These are phyloP conservation scores for Dendropsophus ebraccatus DNA, from an alignment of 2,113 vertebrate genomes.

Conservation along the genomic window DNA sequence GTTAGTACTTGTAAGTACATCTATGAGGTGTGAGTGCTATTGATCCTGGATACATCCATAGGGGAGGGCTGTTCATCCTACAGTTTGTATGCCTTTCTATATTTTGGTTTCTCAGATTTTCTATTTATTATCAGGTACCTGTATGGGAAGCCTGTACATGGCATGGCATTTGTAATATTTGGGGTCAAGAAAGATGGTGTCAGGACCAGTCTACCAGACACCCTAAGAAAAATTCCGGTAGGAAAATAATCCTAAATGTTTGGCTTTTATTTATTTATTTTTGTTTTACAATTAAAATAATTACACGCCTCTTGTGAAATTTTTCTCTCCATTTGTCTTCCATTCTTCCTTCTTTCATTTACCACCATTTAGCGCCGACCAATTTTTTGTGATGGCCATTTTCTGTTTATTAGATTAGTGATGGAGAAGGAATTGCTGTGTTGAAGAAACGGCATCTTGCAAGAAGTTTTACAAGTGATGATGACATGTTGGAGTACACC, in stretches of 20 bases:
- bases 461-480: background rate
- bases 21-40: too few species aligned
- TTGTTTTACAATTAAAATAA: background rate
- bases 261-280: background rate
- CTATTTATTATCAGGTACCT: slow-evolving; percentile 66
- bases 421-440: slow-evolving; percentile 57
- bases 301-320: background rate
- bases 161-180: slow-evolving; percentile 73
- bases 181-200: slow-evolving; percentile 60
- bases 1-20: too few species aligned
- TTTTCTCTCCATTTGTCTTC: background rate
- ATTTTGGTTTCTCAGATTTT: too few species aligned
- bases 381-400: background rate
- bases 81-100: too few species aligned
- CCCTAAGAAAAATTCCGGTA: slow-evolving; percentile 60
- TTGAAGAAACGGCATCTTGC: slow-evolving; percentile 60
- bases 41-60: too few species aligned
- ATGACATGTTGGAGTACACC: slow-evolving; percentile 66
- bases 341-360: background rate
- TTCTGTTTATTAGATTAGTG: slow-evolving; percentile 64
- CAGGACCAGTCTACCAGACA: slow-evolving; percentile 66
- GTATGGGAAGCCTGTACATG: slow-evolving; percentile 70
- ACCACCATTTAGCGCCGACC: background rate
- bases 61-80: too few species aligned
- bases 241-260: background rate